Percentiles rank a stretch among this genome's conserved stretches.
phyloP scores from a whole-genome alignment of 2,888 invertebrate genomes.

The Drosophila meridiana region DNA sequence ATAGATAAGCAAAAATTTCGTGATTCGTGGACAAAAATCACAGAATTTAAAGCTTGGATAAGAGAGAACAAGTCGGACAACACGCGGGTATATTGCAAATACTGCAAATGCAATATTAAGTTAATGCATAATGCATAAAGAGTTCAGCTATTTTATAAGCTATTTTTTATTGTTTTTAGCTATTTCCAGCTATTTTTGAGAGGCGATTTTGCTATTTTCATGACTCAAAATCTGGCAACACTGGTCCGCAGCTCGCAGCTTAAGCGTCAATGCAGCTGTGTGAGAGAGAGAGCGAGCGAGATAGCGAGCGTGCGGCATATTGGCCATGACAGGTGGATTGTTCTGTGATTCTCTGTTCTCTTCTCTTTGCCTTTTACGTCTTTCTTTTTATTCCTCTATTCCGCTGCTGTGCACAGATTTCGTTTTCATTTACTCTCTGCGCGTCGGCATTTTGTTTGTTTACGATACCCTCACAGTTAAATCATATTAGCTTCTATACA shows the following conservation, averaged over 20 bases:
- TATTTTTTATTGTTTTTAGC: no score
- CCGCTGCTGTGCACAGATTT: conserved; percentile 25
- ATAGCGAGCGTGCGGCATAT: conserved; percentile 4
- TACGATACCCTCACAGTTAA: conserved; percentile 12
- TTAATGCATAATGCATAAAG: no score
- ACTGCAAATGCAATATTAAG: no score
- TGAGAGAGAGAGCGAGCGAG: conserved; percentile 7
- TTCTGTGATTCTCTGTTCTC: conserved; percentile 38
- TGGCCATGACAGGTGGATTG: conserved; percentile 62
- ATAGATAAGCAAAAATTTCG: no score
- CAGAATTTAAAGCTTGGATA: no score
- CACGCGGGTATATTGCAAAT: no score
- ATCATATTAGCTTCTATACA: not conserved
- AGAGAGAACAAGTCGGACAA: no score
- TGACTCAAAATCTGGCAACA: no score
- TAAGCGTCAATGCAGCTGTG: not conserved
- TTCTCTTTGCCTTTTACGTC: conserved; percentile 18
- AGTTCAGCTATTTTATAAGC: no score
- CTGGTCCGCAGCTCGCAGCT: conserved; percentile 20
- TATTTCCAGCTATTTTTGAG: no score
- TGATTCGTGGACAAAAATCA: no score
- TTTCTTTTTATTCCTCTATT: conserved; percentile 21
- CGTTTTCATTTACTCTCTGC: conserved; percentile 30
- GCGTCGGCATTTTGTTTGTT: conserved; percentile 32
- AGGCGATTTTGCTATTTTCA: no score